These are phyloP conservation scores for Priocnemis perturbator DNA, from an alignment of 2,888 invertebrate genomes.

Conservation along the genomic window DNA sequence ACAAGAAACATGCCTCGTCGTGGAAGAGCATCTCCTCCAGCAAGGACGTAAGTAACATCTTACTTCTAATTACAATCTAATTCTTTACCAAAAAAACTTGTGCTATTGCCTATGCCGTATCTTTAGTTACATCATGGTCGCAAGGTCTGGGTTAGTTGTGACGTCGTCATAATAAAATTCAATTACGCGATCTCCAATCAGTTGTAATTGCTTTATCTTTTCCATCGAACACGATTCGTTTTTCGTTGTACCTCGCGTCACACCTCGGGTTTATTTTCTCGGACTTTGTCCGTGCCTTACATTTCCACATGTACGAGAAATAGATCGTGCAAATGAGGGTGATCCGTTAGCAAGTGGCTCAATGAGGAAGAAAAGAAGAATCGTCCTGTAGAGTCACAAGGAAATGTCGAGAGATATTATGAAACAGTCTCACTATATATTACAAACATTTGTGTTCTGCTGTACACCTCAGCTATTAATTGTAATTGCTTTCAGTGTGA, in stretches of 20 bases:
- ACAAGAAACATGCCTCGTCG: constrained; percentile 66
- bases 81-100: background rate
- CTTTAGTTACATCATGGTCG: constrained; percentile 43
- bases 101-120: background rate
- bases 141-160: constrained; percentile 36
- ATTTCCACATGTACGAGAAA: too few relatives aligned
- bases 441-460: too few relatives aligned
- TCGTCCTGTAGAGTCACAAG: too few relatives aligned
- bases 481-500: constrained; percentile 54
- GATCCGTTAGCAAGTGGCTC: too few relatives aligned
- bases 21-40: constrained; percentile 69
- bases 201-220: background rate
- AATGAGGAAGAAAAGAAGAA: too few relatives aligned
- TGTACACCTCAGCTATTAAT: background rate
- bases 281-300: too few relatives aligned
- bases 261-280: too few relatives aligned
- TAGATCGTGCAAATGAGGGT: too few relatives aligned
- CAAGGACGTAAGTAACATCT: constrained; percentile 67
- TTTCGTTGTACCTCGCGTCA: too few relatives aligned
- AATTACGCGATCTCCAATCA: background rate
- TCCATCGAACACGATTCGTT: background rate
- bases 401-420: too few relatives aligned
- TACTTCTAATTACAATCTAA: background rate
- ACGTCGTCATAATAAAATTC: background rate
- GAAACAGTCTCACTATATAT: too few relatives aligned